Conservation (phyloP, 2,888 invertebrate species). For the Acheta domesticus region DNA sequence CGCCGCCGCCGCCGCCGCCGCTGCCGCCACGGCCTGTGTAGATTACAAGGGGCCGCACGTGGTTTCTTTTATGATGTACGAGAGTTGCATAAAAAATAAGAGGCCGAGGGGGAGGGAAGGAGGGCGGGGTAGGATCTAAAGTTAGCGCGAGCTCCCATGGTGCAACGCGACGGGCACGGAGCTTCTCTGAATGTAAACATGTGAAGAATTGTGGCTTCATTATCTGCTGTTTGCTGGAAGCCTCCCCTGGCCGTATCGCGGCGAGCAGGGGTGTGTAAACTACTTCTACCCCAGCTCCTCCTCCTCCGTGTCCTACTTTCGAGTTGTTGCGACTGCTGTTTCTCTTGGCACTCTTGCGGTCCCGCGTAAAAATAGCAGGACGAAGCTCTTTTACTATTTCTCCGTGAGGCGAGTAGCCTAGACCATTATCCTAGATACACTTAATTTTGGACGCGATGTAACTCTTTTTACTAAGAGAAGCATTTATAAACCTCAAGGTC, state of each 20-base stretch:
- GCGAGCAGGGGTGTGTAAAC: neutral
- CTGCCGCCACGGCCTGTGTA: neutral
- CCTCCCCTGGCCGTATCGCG: neutral
- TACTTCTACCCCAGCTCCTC: neutral
- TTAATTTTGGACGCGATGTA: neutral
- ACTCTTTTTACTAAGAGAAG: too few relatives aligned
- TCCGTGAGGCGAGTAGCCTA: neutral
- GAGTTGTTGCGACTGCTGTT: neutral
- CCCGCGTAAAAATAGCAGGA: neutral
- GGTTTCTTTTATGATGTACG: neutral
- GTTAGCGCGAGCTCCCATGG: neutral
- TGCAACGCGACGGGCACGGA: too few relatives aligned
- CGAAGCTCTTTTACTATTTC: neutral
- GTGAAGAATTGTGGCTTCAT: slow-evolving; percentile 18
- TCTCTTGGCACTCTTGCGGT: neutral
- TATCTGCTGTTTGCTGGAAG: slow-evolving; percentile 5
- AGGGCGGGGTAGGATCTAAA: neutral
- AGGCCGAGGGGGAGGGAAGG: neutral
- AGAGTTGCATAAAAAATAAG: neutral
- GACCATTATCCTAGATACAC: neutral
- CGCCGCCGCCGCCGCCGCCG: neutral
- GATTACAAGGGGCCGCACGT: neutral
- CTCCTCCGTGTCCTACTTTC: neutral
- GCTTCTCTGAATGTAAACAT: neutral
- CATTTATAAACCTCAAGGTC: too few relatives aligned